These are phyloP conservation scores for Leptinotarsa defecta DNA, from an alignment of 1,140 invertebrate species.

Conservation along the genomic window DNA sequence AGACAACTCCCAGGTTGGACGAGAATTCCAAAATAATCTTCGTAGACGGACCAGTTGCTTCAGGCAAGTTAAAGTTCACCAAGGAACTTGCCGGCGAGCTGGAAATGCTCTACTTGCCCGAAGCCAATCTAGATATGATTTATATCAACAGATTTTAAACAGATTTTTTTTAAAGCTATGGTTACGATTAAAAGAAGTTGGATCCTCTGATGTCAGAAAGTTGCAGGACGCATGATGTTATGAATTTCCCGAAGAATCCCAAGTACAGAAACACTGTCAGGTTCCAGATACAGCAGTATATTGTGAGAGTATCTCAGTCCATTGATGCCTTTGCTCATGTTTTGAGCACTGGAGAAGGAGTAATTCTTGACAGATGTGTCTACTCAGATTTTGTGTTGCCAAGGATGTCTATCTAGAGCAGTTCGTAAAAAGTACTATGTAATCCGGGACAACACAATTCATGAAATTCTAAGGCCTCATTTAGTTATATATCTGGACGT, in stretches of 20 bases:
- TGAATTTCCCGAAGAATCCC: slow-evolving; percentile 76
- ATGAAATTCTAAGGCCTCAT: slow-evolving; percentile 78
- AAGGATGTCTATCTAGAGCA: slow-evolving; percentile 67
- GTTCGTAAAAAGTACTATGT: slow-evolving; percentile 69
- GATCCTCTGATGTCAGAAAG: slow-evolving; percentile 69
- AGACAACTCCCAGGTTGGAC: slow-evolving; percentile 64
- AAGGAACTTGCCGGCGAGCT: slow-evolving; percentile 80
- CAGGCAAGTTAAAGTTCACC: slow-evolving; percentile 82
- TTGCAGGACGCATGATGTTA: slow-evolving; percentile 71
- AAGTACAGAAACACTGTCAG: slow-evolving; percentile 63
- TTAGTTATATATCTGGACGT: slow-evolving; percentile 88
- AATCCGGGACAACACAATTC: slow-evolving; percentile 64
- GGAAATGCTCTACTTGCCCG: slow-evolving; percentile 85
- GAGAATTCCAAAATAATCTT: slow-evolving; percentile 79
- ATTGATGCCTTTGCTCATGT: slow-evolving; percentile 83
- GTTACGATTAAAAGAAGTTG: slow-evolving; percentile 75
- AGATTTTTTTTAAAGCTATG: too few relatives aligned
- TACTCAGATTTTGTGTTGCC: slow-evolving; percentile 79
- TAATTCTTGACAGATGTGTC: slow-evolving; percentile 81
- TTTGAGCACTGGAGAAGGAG: slow-evolving; percentile 89
- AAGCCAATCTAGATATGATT: slow-evolving; percentile 72
- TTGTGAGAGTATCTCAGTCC: slow-evolving; percentile 68
- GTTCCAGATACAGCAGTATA: slow-evolving; percentile 75
- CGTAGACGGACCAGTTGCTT: slow-evolving; percentile 83
- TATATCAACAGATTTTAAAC: slow-evolving; percentile 77